Base-by-base conservation (phyloP, 2,797 vertebrate genomes). In the Rhynchotus rufescens region DNA sequence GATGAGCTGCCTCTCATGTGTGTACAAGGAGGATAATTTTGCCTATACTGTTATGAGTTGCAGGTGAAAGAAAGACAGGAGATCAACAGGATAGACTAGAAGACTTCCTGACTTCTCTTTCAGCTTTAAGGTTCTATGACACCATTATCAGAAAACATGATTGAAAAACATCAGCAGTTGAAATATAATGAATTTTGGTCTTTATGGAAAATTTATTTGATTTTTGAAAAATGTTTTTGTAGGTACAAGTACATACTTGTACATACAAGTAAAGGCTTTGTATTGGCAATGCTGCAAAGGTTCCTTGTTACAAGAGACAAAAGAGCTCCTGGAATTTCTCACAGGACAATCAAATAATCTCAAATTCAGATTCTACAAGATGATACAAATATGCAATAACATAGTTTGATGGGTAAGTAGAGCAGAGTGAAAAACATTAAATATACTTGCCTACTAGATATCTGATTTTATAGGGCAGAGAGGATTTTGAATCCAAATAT, bases 211-310 rank as follows among this genome's bases (percentile, higher is more conserved):
- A 78, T 78, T 91, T 78, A 56, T 57, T 32, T 64, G 67, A 65
- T 56, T 23, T 80, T 94, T 86, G 60, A 84, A 89, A 93, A 94
- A 88, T 89, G 75, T 84, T 92, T 92, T 79, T 44, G 71, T 77
- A 45, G 52, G 34, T 8, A 36, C 83, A 45, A 86, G 52, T 1
- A 6, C 40, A 40, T 40, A 40, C 40, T 79, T 44, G 71, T 77
- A 45, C 52, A 38, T 8, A 36, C 83, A 45, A 86, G 52, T 1
- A 7, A 80, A 86, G 44, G 36, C 57, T 95, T 93, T 92, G 26
- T 73, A 84, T 42, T 92, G 89, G 75, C 80, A 93, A 25, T 49
- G 8, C 8, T 83, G 56, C 34, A 76, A 81, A 38, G 61, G 79
- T 94, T 93, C 34, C 75, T 87, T 87, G 30, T 32, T 89, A 61